Evolutionary conservation across 1,140 invertebrate species (phyloP), one percentile per base, ranked within the genome.

Genomic region (Oedothorax gibbosus): DNA sequence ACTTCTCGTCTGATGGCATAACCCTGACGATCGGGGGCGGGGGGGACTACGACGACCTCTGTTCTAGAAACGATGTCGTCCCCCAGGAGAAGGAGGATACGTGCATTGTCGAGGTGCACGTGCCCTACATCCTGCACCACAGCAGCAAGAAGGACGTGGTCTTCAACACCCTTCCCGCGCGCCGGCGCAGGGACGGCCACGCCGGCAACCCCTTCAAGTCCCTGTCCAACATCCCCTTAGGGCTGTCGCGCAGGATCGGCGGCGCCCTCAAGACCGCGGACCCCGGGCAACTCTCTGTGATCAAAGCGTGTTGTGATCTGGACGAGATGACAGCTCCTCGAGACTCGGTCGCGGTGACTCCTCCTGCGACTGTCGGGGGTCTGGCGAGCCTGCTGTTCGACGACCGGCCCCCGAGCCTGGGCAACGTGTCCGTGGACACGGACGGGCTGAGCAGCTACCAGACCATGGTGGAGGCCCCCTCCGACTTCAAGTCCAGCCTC

Each of bases 81-180:
- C 57, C 72, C n/a, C 20, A 56, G 4, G 77, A 73, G 53, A 68
- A 71, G 20, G 86, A 87, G 20, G 82, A 86, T 1, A 85, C 82
- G 2, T 87, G 87, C 60, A 83, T 87, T 14, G 87, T 87, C 18
- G 87, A 87, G 68, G 83, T 87, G 35, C 85, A 87, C 75, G 87
- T 87, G 64, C 87, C 81, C 60, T 86, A 86, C 72, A 62, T 86
- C 6, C 51, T 86, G 64, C 60, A 86, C 20, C 72, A 72, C 73
- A 56, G 75, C 75, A 51, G 50, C 82, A 72, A 82, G 72, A 86
- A 81, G 50, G 62, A 68, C 15, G 56, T 66, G 5, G 62, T 68
- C 9, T 79, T 79, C 64, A 66, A 79, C 49, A 87, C 56, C 54
- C 50, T 85, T 50, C 85, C 81, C n/a, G 64, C 85, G 20, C 77